Evolutionary conservation across 2,888 invertebrate genomes (phyloP).

Genomic region (Sphaeridia pumilis): DNA sequence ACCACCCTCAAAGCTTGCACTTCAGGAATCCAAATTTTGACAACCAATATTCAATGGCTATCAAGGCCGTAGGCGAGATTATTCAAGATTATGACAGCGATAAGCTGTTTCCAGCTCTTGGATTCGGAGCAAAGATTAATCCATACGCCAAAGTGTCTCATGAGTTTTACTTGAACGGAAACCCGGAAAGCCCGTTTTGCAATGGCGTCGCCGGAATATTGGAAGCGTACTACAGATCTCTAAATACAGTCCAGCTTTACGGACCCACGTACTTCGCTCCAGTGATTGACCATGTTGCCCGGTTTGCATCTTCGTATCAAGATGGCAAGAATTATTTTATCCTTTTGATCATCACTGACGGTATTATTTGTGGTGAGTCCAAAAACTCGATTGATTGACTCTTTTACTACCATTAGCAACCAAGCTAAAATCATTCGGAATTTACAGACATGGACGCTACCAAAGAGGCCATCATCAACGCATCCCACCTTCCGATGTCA

Average conservation of each 20-base stretch:
- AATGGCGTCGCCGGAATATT: constrained; percentile 40
- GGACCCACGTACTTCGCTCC: constrained; percentile 51
- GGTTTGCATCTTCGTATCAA: constrained; percentile 42
- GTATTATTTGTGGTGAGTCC: constrained; percentile 42
- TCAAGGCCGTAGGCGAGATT: constrained; percentile 42
- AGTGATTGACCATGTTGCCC: constrained; percentile 45
- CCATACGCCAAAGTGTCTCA: constrained; percentile 42
- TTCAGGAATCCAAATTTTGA: constrained; percentile 40
- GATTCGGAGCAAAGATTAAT: constrained; percentile 46
- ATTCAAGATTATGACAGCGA: constrained; percentile 40
- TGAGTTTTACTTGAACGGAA: constrained; percentile 42
- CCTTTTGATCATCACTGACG: constrained; percentile 50
- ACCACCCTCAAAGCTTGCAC: constrained; percentile 39
- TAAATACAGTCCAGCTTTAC: constrained; percentile 38
- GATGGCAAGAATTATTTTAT: constrained; percentile 48
- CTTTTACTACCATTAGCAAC: not conserved
- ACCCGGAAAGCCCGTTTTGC: constrained; percentile 42
- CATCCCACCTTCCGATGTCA: constrained; percentile 45
- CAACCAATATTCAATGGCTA: constrained; percentile 45
- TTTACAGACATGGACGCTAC: constrained; percentile 33
- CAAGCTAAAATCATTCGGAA: too few relatives aligned
- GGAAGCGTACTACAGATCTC: constrained; percentile 41
- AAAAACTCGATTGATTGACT: too few relatives aligned
- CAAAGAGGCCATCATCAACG: constrained; percentile 40
- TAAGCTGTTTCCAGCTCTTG: constrained; percentile 37